Evolutionary conservation across 2,797 vertebrate genomes (phyloP).

Genomic region (Rhinichthys osculus): DNA sequence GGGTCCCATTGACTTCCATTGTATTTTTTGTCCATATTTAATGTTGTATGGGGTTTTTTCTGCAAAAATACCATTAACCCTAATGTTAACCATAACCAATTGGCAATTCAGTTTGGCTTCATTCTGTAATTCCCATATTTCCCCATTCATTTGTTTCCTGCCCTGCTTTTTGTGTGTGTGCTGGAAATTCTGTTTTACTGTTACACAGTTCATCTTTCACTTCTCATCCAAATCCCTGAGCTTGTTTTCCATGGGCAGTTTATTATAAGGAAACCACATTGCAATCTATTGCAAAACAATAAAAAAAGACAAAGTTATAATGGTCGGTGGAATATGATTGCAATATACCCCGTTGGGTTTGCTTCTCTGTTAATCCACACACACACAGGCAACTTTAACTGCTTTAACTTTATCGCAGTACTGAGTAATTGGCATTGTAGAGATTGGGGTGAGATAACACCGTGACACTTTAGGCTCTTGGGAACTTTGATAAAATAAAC

Average conservation of each 20-base stretch:
- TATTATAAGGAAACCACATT: slow-evolving; percentile 11
- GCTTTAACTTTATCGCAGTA: slow-evolving; percentile 71
- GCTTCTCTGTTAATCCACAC: slow-evolving; percentile 21
- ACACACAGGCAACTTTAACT: slow-evolving; percentile 59
- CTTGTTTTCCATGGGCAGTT: slow-evolving; percentile 23
- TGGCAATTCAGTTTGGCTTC: not conserved
- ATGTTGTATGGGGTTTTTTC: not conserved
- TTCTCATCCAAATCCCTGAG: slow-evolving; percentile 2
- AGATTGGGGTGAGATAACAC: slow-evolving; percentile 71
- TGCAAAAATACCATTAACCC: not conserved
- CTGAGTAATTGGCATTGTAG: slow-evolving; percentile 75
- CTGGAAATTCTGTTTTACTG: not conserved
- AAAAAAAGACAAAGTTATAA: not conserved
- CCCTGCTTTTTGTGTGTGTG: not conserved
- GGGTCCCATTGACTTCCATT: not conserved
- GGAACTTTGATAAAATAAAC: slow-evolving; percentile 72
- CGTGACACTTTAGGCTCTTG: slow-evolving; percentile 61
- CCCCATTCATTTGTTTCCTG: not conserved
- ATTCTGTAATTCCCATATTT: not conserved
- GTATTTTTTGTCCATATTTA: not conserved
- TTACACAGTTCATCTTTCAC: slow-evolving; percentile 14
- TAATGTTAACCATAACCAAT: not conserved
- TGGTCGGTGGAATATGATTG: not conserved
- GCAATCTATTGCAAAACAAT: slow-evolving; percentile 4
- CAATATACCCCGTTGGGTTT: not conserved